Evolutionary conservation across 2,797 vertebrate genomes (phyloP).

Genomic region (Anguilla pacifica): DNA sequence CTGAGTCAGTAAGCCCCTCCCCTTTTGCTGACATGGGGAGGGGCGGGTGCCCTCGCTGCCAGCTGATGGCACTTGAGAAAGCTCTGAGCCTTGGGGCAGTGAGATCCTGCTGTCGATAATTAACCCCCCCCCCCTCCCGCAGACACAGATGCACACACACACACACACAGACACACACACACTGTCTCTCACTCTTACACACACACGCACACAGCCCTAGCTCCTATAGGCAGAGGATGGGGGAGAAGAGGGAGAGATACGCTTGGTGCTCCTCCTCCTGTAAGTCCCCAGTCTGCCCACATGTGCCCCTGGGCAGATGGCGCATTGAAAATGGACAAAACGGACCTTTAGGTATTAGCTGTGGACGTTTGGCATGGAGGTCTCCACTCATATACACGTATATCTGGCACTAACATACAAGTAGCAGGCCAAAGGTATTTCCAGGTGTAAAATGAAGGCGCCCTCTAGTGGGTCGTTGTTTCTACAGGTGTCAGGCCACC

Average conservation of each 20-base stretch:
- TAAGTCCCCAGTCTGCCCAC: too few species aligned
- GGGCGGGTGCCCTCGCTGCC: not conserved
- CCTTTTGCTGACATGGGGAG: not conserved
- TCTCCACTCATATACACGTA: not conserved
- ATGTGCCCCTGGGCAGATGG: too few species aligned
- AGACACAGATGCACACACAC: not conserved
- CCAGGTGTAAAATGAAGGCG: not conserved
- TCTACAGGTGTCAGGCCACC: not conserved
- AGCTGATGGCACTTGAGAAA: not conserved
- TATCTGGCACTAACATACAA: not conserved
- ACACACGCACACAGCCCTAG: not conserved
- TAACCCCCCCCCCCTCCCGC: not conserved
- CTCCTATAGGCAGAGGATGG: too few species aligned
- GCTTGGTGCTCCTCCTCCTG: too few species aligned
- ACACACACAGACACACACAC: not conserved
- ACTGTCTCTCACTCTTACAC: not conserved
- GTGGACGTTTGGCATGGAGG: not conserved
- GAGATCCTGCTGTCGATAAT: not conserved
- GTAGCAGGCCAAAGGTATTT: not conserved
- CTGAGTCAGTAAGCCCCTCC: not conserved
- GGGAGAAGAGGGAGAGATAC: too few species aligned
- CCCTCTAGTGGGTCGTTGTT: not conserved
- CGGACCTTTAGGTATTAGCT: too few species aligned
- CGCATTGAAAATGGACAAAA: too few species aligned
- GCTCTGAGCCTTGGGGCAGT: not conserved